These are phyloP conservation scores for Macquaria australasica DNA, from an alignment of 2,113 vertebrate genomes.

Conservation along the genomic window DNA sequence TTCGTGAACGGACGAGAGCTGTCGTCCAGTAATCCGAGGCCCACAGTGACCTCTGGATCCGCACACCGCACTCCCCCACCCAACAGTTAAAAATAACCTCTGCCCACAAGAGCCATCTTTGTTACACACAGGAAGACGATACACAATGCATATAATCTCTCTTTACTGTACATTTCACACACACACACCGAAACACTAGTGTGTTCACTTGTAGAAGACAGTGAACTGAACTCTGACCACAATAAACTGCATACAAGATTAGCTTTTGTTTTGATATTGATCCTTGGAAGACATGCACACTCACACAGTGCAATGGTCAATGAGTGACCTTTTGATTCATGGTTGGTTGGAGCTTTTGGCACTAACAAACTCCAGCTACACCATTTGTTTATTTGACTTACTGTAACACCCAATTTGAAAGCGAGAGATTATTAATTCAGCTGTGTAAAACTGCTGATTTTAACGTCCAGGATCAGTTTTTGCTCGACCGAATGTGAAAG, in stretches of 20 bases:
- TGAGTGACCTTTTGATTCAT: not conserved
- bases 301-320: not conserved
- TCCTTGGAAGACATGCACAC: not conserved
- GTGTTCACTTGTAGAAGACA: not conserved
- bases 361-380: not conserved
- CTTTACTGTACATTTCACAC: not conserved
- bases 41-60: constrained; percentile 57
- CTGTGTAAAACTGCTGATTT: not conserved
- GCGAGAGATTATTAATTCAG: not conserved
- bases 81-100: constrained; percentile 61
- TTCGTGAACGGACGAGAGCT: not conserved
- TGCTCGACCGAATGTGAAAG: not conserved
- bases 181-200: not conserved
- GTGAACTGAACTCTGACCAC: constrained; percentile 31
- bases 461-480: not conserved
- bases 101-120: constrained; percentile 3
- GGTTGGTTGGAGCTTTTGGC: constrained; percentile 15
- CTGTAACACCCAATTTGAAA: not conserved
- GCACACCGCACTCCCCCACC: constrained; percentile 10
- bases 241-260: not conserved
- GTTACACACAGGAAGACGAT: not conserved
- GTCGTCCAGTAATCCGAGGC: constrained; percentile 60
- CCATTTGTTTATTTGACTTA: not conserved
- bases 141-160: constrained; percentile 2
- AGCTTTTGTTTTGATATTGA: not conserved